Conservation (phyloP, 1,140 invertebrate genomes). For the Telenomus remus region DNA sequence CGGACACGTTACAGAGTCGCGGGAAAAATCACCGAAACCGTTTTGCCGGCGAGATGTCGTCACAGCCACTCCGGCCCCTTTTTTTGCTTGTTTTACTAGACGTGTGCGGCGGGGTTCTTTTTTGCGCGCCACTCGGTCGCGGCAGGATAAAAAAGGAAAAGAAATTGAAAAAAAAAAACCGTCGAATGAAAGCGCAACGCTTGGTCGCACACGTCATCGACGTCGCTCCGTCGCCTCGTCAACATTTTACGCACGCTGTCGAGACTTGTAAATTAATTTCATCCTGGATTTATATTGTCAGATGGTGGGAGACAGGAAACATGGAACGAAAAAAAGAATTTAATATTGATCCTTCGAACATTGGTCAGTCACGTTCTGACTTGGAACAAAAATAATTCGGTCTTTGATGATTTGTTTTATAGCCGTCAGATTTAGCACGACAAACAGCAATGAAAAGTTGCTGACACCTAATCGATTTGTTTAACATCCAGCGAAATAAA, state of each 20-base stretch:
- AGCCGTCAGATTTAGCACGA: too few relatives aligned
- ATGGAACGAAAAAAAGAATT: not conserved
- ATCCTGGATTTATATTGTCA: not conserved
- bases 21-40: conserved; percentile 42
- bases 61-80: conserved; percentile 11
- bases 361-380: too few relatives aligned
- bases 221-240: conserved; percentile 16
- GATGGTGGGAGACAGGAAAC: too few relatives aligned
- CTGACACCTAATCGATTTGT: too few relatives aligned
- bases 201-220: conserved; percentile 8
- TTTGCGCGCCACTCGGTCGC: conserved; percentile 1
- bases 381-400: too few relatives aligned
- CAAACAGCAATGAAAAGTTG: too few relatives aligned
- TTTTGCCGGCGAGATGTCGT: conserved; percentile 27
- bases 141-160: conserved; percentile 19
- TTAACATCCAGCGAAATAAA: too few relatives aligned
- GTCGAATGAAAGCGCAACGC: conserved; percentile 23
- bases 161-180: conserved; percentile 38
- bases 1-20: conserved; percentile 18
- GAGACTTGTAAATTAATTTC: conserved; percentile 1
- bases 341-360: not conserved
- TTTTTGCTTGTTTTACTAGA: conserved; percentile 42
- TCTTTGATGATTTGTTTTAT: too few relatives aligned
- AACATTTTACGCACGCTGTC: conserved; percentile 5
- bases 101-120: conserved; percentile 24